phyloP scores from a whole-genome alignment of 2,113 vertebrate genomes.

The Motacilla tschutschensis region DNA sequence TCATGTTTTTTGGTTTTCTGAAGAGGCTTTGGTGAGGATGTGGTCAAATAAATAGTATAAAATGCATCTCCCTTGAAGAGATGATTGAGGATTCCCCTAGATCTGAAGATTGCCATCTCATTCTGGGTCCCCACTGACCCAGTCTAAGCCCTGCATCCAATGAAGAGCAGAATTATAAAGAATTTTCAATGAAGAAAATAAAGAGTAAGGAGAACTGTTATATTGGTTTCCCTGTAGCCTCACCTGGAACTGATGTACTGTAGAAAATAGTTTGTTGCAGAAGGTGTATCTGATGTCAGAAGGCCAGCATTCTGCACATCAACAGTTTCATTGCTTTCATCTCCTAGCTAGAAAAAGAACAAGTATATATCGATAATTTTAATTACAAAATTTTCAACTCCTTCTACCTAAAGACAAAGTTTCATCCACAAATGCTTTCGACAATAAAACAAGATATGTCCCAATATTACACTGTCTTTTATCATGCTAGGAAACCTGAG shows the following conservation, averaged over 20 bases:
- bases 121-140: not conserved
- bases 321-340: conserved; percentile 74
- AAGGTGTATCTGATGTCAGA: conserved; percentile 73
- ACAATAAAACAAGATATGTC: not conserved
- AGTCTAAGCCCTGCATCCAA: not conserved
- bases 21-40: not conserved
- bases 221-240: not conserved
- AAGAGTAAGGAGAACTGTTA: not conserved
- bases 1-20: not conserved
- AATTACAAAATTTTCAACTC: not conserved
- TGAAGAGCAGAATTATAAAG: not conserved
- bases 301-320: conserved; percentile 72
- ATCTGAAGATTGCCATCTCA: not conserved
- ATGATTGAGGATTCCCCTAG: not conserved
- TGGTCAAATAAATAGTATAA: not conserved
- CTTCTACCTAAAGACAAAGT: not conserved
- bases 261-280: conserved; percentile 94
- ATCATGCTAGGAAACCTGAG: not conserved
- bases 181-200: not conserved
- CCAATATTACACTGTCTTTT: not conserved
- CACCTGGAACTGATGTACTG: conserved; percentile 96
- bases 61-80: not conserved
- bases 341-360: conserved; percentile 76
- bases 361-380: not conserved
- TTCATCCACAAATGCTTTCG: not conserved